A percentile compares a stretch with the other conserved stretches of the same genome.
Evolutionary conservation across 2,113 vertebrate species (phyloP).

Genomic region (Illadopsis cleaveri): DNA sequence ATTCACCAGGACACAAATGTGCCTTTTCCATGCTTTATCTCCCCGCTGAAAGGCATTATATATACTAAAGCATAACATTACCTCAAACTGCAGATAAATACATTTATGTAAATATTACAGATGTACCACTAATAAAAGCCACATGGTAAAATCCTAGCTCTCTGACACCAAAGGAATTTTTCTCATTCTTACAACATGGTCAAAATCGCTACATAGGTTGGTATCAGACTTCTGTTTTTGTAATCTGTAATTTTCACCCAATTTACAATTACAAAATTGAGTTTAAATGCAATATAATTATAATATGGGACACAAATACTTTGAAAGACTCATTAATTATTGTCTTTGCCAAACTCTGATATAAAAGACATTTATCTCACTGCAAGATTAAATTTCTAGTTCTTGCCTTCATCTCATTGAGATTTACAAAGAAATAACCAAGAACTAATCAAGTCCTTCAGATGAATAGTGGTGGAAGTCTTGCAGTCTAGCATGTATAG

Average conservation of each 20-base stretch:
- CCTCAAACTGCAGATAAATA: not conserved
- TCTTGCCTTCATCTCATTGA: conserved; percentile 5
- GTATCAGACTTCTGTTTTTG: not conserved
- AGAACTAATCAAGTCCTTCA: conserved; percentile 22
- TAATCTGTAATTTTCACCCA: not conserved
- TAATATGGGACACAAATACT: not conserved
- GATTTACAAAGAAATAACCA: not conserved
- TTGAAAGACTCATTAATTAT: conserved; percentile 12
- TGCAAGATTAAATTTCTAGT: conserved; percentile 25
- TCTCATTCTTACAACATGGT: not conserved
- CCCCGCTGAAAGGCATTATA: not conserved
- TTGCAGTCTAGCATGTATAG: not conserved
- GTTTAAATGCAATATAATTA: conserved; percentile 6
- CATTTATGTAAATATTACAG: not conserved
- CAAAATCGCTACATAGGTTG: not conserved
- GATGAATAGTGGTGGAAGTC: not conserved
- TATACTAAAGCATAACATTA: not conserved
- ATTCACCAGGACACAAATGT: not conserved
- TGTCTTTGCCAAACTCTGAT: not conserved
- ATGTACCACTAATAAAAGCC: not conserved
- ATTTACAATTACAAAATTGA: not conserved
- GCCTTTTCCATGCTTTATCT: not conserved
- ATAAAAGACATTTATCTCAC: conserved; percentile 12
- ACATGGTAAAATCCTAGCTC: not conserved
- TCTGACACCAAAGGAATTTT: not conserved